These are phyloP conservation scores for Lochmaea crataegi DNA, from an alignment of 2,888 invertebrate genomes.

Conservation along the genomic window DNA sequence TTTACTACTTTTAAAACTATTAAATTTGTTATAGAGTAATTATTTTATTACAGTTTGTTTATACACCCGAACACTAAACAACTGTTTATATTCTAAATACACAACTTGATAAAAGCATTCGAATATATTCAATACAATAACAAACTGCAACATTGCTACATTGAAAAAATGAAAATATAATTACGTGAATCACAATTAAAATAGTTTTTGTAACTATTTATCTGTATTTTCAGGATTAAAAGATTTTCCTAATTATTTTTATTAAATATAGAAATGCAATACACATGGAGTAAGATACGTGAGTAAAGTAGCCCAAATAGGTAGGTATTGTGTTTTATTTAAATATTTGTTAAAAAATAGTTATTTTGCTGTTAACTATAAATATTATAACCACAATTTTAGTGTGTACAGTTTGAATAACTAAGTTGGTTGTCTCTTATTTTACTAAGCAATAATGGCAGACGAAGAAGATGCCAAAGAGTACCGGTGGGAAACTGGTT, in stretches of 20 bases:
- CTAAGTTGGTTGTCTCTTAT: not conserved
- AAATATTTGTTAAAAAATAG: not conserved
- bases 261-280: not conserved
- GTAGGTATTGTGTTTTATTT: too few species aligned
- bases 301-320: too few species aligned
- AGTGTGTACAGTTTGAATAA: not conserved
- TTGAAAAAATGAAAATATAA: not conserved
- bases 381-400: not conserved
- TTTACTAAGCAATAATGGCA: slow-evolving; percentile 67
- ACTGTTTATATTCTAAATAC: too few species aligned
- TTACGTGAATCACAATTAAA: not conserved
- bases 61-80: too few species aligned
- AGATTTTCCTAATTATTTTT: not conserved
- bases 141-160: not conserved
- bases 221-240: not conserved
- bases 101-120: too few species aligned
- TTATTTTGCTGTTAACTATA: not conserved
- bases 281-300: not conserved
- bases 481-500: slow-evolving; percentile 95
- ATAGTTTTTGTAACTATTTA: not conserved
- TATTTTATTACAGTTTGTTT: too few species aligned
- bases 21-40: too few species aligned
- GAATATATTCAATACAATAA: not conserved
- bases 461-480: slow-evolving; percentile 89
- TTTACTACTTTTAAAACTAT: too few species aligned